A percentile compares a stretch with the other conserved stretches of the same genome.
phyloP scores from a whole-genome alignment of 2,113 vertebrate species.

The Bos indicus region DNA sequence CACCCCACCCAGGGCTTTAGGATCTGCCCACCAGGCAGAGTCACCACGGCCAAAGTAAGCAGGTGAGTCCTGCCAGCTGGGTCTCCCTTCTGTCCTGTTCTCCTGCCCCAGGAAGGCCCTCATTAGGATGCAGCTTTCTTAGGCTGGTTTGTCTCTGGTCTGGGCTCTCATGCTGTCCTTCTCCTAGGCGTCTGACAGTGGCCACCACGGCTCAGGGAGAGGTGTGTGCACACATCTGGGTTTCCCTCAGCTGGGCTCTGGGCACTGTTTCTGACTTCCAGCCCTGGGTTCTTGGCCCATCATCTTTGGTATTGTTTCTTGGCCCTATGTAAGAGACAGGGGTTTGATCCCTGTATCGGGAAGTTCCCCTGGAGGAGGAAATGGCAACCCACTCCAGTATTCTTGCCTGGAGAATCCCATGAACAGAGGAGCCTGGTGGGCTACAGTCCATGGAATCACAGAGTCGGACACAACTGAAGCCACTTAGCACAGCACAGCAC shows the following conservation, averaged over 20 bases:
- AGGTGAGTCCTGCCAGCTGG: not conserved
- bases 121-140: not conserved
- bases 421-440: not conserved
- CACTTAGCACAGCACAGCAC: not conserved
- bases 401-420: not conserved
- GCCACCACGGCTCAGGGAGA: accelerated
- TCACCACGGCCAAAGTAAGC: not conserved
- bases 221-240: not conserved
- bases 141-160: not conserved
- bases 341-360: not conserved
- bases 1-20: not conserved
- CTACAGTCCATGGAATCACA: not conserved
- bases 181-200: not conserved
- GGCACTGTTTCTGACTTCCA: not conserved
- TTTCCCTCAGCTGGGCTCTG: not conserved
- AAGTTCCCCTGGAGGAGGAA: not conserved
- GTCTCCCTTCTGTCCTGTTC: not conserved
- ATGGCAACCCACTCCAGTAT: not conserved
- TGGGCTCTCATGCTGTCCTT: not conserved
- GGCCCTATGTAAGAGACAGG: not conserved
- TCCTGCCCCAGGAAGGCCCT: not conserved
- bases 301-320: not conserved
- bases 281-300: not conserved
- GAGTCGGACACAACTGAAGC: not conserved
- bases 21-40: not conserved